A percentile compares a stretch with the other conserved stretches of the same genome.
Evolutionary conservation across 2,113 vertebrate species (phyloP).

Genomic region (Oxygymnocypris stewartii): DNA sequence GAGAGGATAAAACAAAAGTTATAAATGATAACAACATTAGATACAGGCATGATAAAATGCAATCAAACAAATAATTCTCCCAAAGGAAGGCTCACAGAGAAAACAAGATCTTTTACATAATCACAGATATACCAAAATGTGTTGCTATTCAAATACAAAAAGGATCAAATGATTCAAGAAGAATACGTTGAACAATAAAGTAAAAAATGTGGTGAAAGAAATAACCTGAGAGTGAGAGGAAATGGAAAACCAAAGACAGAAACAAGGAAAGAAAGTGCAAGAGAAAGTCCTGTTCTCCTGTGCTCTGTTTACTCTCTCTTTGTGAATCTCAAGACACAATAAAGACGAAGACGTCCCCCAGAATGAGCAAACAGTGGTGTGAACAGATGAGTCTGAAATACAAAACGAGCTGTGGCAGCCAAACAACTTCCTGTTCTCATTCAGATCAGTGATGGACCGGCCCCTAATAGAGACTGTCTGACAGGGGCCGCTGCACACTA

Average conservation of each 20-base stretch:
- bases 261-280: neutral
- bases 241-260: neutral
- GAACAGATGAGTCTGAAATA: conserved; percentile 45
- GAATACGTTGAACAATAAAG: neutral
- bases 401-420: neutral
- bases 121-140: neutral
- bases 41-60: neutral
- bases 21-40: neutral
- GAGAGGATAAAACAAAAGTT: neutral
- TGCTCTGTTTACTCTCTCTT: neutral
- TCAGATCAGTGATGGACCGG: conserved; percentile 21
- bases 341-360: conserved; percentile 6
- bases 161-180: neutral
- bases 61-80: neutral
- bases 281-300: neutral
- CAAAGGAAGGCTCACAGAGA: neutral
- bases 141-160: neutral
- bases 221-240: neutral
- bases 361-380: conserved; percentile 23
- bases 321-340: conserved; percentile 19
- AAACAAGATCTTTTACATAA: neutral
- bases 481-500: conserved; percentile 28
- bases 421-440: conserved; percentile 1
- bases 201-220: neutral
- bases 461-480: conserved; percentile 46